phyloP scores from a whole-genome alignment of 2,797 vertebrate genomes.

The Fratercula arctica region DNA sequence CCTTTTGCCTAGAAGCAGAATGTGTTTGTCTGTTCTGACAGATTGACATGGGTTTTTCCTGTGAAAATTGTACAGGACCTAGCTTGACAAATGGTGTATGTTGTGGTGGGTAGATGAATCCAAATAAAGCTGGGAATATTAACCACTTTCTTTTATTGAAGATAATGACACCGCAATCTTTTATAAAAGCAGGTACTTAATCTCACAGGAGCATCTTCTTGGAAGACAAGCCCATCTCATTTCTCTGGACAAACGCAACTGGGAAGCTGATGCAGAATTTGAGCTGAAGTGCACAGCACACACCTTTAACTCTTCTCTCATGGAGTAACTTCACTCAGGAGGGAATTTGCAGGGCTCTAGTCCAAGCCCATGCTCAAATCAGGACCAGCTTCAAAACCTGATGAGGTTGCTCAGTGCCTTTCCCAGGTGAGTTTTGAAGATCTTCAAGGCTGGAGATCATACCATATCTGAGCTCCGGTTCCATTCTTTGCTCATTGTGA shows the following conservation, averaged over 20 bases:
- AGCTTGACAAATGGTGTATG: not conserved
- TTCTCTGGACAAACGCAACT: not conserved
- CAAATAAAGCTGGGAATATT: not conserved
- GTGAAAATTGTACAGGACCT: not conserved
- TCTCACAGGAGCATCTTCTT: not conserved
- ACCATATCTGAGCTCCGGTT: not conserved
- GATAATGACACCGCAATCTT: not conserved
- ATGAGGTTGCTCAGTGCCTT: not conserved
- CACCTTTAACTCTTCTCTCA: not conserved
- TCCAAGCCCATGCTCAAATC: not conserved
- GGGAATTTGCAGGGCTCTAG: not conserved
- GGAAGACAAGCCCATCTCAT: not conserved
- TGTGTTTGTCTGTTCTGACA: not conserved
- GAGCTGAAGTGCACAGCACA: not conserved
- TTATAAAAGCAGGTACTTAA: not conserved
- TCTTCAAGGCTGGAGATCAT: not conserved
- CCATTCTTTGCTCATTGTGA: not conserved
- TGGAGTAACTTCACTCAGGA: not conserved
- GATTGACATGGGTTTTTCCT: not conserved
- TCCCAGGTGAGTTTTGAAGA: not conserved
- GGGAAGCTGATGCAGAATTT: not conserved
- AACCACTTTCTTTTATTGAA: not conserved
- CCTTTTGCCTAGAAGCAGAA: not conserved
- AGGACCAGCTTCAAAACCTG: not conserved
- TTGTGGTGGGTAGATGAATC: not conserved